These are phyloP conservation scores for Galeruca laticollis DNA, from an alignment of 2,888 invertebrate species.

Conservation along the genomic window DNA sequence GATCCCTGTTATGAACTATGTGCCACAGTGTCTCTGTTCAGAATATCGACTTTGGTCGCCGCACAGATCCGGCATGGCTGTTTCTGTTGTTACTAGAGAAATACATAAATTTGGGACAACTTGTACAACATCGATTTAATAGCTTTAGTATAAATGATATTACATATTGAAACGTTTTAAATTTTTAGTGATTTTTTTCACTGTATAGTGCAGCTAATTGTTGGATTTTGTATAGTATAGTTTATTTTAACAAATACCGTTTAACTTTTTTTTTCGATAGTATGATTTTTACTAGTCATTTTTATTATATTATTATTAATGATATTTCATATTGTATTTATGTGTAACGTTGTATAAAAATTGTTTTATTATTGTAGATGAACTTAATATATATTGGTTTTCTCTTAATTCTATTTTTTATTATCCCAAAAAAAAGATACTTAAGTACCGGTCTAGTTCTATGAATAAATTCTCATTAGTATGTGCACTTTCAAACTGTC, in stretches of 20 bases:
- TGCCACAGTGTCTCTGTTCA: no score
- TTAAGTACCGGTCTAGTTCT: background rate
- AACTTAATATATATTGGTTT: conserved; percentile 61
- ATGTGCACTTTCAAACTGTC: no score
- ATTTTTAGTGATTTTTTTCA: conserved; percentile 48
- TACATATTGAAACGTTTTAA: conserved; percentile 43
- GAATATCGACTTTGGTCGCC: no score
- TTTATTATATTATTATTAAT: conserved; percentile 56
- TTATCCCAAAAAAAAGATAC: background rate
- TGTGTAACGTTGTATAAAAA: conserved; percentile 64
- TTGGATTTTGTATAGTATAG: conserved; percentile 62
- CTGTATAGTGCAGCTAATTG: conserved; percentile 60
- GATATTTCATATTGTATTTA: conserved; percentile 58
- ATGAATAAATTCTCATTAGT: no score
- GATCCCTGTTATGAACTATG: no score
- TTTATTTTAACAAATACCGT: conserved; percentile 61
- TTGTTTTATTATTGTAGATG: conserved; percentile 63
- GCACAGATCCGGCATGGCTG: no score
- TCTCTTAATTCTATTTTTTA: conserved; percentile 47
- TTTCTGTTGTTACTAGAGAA: no score
- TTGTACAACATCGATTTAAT: conserved; percentile 40
- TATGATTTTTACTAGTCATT: conserved; percentile 65
- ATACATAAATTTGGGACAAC: background rate
- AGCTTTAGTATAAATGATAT: conserved; percentile 46
- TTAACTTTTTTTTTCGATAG: conserved; percentile 47